These are phyloP conservation scores for Busseola fusca DNA, from an alignment of 2,888 invertebrate genomes.

Conservation along the genomic window DNA sequence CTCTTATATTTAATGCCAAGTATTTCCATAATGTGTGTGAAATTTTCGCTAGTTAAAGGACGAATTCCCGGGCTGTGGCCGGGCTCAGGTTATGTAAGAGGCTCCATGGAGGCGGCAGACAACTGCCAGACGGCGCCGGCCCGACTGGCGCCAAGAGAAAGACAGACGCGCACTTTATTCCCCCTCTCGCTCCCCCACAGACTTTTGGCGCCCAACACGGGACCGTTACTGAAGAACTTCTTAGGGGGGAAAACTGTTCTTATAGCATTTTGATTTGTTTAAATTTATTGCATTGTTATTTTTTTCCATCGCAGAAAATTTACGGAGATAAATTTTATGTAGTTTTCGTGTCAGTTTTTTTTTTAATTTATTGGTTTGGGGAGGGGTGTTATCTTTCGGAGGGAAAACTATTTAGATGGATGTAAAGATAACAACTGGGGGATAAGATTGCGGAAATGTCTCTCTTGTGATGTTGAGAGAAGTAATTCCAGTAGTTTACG, in stretches of 20 bases:
- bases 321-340: constrained; percentile 48
- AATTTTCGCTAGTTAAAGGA: constrained; percentile 47
- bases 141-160: constrained; percentile 86
- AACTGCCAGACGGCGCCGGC: constrained; percentile 85
- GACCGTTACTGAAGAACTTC: constrained; percentile 58
- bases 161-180: constrained; percentile 60
- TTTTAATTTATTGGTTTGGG: constrained; percentile 50
- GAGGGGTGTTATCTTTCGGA: constrained; percentile 5
- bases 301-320: constrained; percentile 53
- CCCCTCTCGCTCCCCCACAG: constrained; percentile 62
- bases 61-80: constrained; percentile 58
- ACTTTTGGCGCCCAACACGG: constrained; percentile 77
- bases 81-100: constrained; percentile 78
- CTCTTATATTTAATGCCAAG: constrained; percentile 42
- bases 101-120: constrained; percentile 82
- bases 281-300: constrained; percentile 74
- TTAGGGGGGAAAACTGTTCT: constrained; percentile 63
- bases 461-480: not conserved
- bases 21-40: constrained; percentile 52
- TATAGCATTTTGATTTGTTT: constrained; percentile 76
- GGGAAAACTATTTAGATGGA: constrained; percentile 44
- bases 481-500: not conserved
- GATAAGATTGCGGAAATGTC: constrained; percentile 21
- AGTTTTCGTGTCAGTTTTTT: constrained; percentile 47
- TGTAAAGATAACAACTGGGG: constrained; percentile 33